Conservation (phyloP, 2,888 invertebrate species). For the Drosophila ezoana region DNA sequence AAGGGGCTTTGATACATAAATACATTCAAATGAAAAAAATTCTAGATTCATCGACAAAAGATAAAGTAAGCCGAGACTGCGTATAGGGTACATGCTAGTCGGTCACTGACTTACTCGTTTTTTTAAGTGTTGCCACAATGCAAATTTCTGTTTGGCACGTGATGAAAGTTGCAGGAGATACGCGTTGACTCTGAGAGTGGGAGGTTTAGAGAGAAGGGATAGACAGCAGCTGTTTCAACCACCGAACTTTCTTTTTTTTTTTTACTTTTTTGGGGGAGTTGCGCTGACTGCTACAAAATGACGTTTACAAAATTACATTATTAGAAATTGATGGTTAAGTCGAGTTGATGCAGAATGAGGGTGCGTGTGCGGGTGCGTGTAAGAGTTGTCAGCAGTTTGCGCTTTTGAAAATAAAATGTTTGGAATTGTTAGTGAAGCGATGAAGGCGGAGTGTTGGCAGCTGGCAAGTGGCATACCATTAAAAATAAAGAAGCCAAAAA, state of each 20-base stretch:
- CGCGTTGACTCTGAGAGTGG: neutral
- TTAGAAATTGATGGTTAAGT: constrained; percentile 77
- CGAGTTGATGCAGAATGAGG: constrained; percentile 13
- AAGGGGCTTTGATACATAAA: no score
- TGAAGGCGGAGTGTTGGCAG: neutral
- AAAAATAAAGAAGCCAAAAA: constrained; percentile 43
- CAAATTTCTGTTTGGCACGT: constrained; percentile 68
- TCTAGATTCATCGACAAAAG: no score
- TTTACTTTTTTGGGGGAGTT: constrained; percentile 24
- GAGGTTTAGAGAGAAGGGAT: neutral
- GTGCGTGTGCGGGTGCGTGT: neutral
- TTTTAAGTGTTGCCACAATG: constrained; percentile 42
- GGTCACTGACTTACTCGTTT: neutral
- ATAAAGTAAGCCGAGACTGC: no score
- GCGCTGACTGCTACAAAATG: constrained; percentile 58
- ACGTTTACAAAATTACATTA: constrained; percentile 81
- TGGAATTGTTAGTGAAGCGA: constrained; percentile 6
- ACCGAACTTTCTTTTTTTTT: constrained; percentile 26
- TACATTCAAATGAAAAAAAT: no score
- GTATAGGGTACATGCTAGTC: neutral
- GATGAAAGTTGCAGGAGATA: constrained; percentile 53
- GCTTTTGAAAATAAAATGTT: constrained; percentile 30
- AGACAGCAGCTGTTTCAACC: constrained; percentile 52
- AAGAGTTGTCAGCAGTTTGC: constrained; percentile 41
- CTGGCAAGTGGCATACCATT: constrained; percentile 48